Conservation (phyloP, 2,888 invertebrate genomes). For the Zootermopsis nevadensis region DNA sequence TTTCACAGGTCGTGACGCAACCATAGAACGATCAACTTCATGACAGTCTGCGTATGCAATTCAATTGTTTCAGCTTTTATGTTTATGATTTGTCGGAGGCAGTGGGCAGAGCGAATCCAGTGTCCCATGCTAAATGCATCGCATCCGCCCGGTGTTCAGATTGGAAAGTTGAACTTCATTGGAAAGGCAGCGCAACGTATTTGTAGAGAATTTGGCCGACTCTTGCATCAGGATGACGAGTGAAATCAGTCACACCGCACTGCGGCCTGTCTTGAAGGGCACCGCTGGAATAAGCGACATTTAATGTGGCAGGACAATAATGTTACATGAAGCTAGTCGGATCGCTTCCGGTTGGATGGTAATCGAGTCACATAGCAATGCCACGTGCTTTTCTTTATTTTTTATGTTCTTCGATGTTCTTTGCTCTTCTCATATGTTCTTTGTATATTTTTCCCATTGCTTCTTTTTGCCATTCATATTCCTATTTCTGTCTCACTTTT, state of each 20-base stretch:
- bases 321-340: not conserved
- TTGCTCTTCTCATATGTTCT: not conserved
- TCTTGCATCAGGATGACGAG: not conserved
- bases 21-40: too few species aligned
- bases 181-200: not conserved
- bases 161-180: not conserved
- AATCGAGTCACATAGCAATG: not conserved
- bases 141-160: not conserved
- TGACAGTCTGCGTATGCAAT: too few species aligned
- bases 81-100: too few species aligned
- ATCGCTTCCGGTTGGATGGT: not conserved
- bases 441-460: not conserved
- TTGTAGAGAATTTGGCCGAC: not conserved
- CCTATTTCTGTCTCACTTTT: not conserved
- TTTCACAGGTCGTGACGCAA: too few species aligned
- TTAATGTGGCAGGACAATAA: not conserved
- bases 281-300: not conserved
- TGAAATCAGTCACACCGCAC: not conserved
- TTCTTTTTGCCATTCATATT: not conserved
- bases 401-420: not conserved
- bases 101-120: not conserved
- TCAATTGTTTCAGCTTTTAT: too few species aligned
- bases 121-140: not conserved
- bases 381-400: not conserved
- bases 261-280: not conserved